Evolutionary conservation across 2,888 invertebrate genomes (phyloP), one percentile per base, ranked within the genome.

Genomic region (Tanytarsus gracilentus): DNA sequence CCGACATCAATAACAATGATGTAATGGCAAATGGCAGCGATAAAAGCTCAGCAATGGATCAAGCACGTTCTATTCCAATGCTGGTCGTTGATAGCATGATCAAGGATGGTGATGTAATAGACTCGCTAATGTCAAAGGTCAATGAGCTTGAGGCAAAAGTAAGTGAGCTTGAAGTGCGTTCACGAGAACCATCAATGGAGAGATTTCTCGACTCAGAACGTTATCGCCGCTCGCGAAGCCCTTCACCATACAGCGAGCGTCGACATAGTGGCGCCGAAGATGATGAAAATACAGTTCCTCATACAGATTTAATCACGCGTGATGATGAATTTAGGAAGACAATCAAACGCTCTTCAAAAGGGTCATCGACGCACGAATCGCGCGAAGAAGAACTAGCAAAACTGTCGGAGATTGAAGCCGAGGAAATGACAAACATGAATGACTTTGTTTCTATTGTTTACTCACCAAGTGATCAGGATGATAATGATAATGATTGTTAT

Each of bases 331-430:
- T 48, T 49, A n/a, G 60, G 23, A 30, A 50, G 21, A 36, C 33
- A 50, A 52, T 52, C 21, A 49, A 39, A 21, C 6, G 39, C 6
- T 50, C 44, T 18, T 44, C 26, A 44, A 11, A 44, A n/a, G 29
- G 18, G 18, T 26, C 60, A 50, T 16, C n/a, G 2, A 23, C 23
- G n/a, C 58, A 29, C 62, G 77, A 79, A 62, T 81, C 81, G 26
- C 79, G 81, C 61, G 81, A 82, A 65, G 81, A 82, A 68, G 82
- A 82, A 69, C 70, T 82, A 33, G 78, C 78, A 72, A 77, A 79
- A 74, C 81, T 82, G 66, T 81, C 82, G 64, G 81, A 82, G 59
- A 75, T 82, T 65, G 82, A 82, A 69, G 81, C 81, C 69, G 79
- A 79, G 63, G 82, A 82, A 68, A 75, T 78, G 64, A 73, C 75